Base-by-base conservation (phyloP, 1,140 invertebrate genomes). In the Drosophila jambulina region DNA sequence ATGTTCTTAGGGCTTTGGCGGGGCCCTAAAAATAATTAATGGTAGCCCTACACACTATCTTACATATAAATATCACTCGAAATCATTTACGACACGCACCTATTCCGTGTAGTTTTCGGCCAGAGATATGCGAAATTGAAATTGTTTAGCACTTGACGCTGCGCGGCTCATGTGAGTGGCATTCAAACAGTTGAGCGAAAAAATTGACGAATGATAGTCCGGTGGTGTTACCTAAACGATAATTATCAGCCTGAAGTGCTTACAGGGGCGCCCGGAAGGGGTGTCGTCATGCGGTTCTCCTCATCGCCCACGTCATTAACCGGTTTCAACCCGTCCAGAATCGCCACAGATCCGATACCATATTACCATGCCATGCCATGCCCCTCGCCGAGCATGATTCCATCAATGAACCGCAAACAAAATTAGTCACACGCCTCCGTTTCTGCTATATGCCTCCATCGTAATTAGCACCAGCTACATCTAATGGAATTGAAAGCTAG, bases 401-500 rank as follows among this genome's bases (percentile, higher is more conserved):
- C 65, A 71, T 77, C 82, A 85, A 84, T 78, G 70, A 59, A 79
- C 45, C 68, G 48, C 36, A 68, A 63, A 57, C 48, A 56, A 70
- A 72, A 61, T 87, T 83, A 83, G 80, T 87, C 84, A 86, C 80
- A 88, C 81, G 84, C 63, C 67, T 29, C 29, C 36, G 19, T 78
- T 46, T 48, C 42, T 42, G 38, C 27, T 51, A 25, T 78, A 74
- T 51, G 36, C 68, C 36, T 25, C 62, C 59, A n/a, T 29, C n/a
- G 71, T 54, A 82, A 86, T 86, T 86, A 87, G 82, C 80, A 59
- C 45, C 57, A 86, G 71, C 72, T 62, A 69, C 57, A 83, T 68
- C 72, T 72, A 67, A 62, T 69, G 46, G 56, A 70, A 83, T 59
- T 60, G 61, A 34, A 46, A 48, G 59, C 53, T 8, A 10, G 51